Percentiles rank a stretch among this genome's conserved stretches.
Evolutionary conservation across 2,888 invertebrate species (phyloP).

Genomic region (Oxystoma pomonae): DNA sequence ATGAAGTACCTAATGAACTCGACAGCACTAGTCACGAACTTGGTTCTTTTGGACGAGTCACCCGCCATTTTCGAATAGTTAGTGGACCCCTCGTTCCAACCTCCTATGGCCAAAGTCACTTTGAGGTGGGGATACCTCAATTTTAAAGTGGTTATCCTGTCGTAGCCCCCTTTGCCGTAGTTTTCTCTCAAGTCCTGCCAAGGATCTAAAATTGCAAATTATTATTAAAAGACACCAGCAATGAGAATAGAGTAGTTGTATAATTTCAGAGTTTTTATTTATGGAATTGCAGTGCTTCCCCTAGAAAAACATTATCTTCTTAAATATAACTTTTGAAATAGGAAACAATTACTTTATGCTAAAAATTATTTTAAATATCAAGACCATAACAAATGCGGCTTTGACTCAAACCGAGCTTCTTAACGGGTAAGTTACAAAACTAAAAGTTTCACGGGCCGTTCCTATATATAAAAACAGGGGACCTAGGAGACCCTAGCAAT

Average conservation of each 20-base stretch:
- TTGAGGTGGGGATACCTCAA: constrained; percentile 66
- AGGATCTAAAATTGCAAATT: constrained; percentile 56
- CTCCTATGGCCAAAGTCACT: constrained; percentile 74
- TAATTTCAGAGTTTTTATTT: too few relatives aligned
- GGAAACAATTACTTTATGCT: too few relatives aligned
- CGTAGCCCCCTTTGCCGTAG: constrained; percentile 69
- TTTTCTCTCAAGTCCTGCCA: constrained; percentile 74
- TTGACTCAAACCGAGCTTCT: too few relatives aligned
- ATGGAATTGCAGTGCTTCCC: too few relatives aligned
- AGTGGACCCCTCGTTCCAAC: constrained; percentile 86
- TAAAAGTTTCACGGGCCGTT: too few relatives aligned
- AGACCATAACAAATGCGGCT: too few relatives aligned
- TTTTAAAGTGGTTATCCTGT: constrained; percentile 63
- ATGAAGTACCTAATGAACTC: constrained; percentile 62
- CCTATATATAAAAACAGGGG: too few relatives aligned
- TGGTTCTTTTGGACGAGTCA: constrained; percentile 56
- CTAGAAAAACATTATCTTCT: too few relatives aligned
- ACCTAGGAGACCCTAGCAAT: too few relatives aligned
- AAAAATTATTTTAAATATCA: too few relatives aligned
- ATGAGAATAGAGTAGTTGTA: neutral
- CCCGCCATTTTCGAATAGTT: constrained; percentile 69
- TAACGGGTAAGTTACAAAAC: too few relatives aligned
- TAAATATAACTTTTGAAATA: too few relatives aligned
- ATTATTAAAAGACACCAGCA: neutral
- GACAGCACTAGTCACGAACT: constrained; percentile 68